phyloP scores from a whole-genome alignment of 2,797 vertebrate genomes.

The Zenarchopterus dispar region DNA sequence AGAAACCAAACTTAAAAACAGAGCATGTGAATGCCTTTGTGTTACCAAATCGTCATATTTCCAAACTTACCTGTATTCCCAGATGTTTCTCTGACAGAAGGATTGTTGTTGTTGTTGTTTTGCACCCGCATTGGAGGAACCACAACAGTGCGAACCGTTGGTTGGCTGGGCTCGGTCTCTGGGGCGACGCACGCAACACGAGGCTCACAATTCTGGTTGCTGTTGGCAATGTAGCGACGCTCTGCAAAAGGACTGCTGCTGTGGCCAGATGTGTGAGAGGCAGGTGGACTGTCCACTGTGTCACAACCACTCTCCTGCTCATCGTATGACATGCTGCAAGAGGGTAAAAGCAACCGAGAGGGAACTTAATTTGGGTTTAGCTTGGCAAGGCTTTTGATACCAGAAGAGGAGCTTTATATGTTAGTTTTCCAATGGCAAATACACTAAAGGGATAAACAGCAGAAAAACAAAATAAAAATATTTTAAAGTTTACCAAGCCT shows the following conservation, averaged over 20 bases:
- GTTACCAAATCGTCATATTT: neutral
- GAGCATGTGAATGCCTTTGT: neutral
- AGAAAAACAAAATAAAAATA: too few species aligned
- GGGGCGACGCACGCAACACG: conserved; percentile 79
- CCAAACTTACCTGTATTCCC: conserved; percentile 85
- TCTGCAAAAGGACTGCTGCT: conserved; percentile 88
- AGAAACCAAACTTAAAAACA: conserved; percentile 6
- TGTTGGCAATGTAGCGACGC: conserved; percentile 84
- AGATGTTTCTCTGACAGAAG: conserved; percentile 78
- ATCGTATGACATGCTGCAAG: conserved; percentile 93
- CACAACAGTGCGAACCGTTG: conserved; percentile 89
- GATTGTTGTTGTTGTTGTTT: conserved; percentile 85
- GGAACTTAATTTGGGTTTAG: neutral
- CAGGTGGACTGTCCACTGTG: conserved; percentile 91
- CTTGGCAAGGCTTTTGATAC: neutral
- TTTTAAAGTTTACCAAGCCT: too few species aligned
- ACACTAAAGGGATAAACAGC: too few species aligned
- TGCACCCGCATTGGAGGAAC: conserved; percentile 92
- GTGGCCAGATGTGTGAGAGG: conserved; percentile 89
- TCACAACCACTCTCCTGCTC: conserved; percentile 97
- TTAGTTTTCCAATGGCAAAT: too few species aligned
- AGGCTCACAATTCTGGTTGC: conserved; percentile 87
- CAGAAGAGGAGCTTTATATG: neutral
- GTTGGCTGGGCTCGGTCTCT: conserved; percentile 85
- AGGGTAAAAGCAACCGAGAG: neutral